Evolutionary conservation across 2,113 vertebrate genomes (phyloP).

Genomic region (Bostrychus sinensis): DNA sequence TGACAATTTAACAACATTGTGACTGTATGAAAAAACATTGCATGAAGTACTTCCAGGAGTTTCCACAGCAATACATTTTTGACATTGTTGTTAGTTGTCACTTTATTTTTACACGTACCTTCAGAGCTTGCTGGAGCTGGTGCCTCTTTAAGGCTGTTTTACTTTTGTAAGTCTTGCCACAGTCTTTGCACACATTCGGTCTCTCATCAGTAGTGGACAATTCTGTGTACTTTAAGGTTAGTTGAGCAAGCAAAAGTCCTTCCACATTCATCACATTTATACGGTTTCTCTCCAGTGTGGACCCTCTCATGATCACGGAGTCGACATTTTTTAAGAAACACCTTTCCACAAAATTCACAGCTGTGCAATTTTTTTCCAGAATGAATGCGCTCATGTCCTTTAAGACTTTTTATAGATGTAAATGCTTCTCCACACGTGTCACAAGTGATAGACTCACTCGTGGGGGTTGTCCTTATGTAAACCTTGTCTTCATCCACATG

Average conservation of each 20-base stretch:
- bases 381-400: neutral
- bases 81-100: too few relatives aligned
- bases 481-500: neutral
- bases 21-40: too few relatives aligned
- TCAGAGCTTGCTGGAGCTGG: neutral
- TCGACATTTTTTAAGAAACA: neutral
- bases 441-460: neutral
- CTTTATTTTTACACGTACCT: neutral
- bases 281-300: neutral
- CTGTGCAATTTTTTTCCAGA: neutral
- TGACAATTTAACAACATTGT: too few relatives aligned
- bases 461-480: too few relatives aligned
- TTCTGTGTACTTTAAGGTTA: neutral
- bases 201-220: neutral
- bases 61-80: too few relatives aligned
- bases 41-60: too few relatives aligned
- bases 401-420: neutral
- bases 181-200: neutral
- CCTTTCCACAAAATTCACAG: neutral
- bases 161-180: conserved; percentile 3
- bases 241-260: neutral
- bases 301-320: neutral
- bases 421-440: neutral
- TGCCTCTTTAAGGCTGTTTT: neutral
- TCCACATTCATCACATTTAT: neutral